Base-by-base conservation (phyloP, 2,888 invertebrate genomes). In the Sinodicranocentrus sp. region DNA sequence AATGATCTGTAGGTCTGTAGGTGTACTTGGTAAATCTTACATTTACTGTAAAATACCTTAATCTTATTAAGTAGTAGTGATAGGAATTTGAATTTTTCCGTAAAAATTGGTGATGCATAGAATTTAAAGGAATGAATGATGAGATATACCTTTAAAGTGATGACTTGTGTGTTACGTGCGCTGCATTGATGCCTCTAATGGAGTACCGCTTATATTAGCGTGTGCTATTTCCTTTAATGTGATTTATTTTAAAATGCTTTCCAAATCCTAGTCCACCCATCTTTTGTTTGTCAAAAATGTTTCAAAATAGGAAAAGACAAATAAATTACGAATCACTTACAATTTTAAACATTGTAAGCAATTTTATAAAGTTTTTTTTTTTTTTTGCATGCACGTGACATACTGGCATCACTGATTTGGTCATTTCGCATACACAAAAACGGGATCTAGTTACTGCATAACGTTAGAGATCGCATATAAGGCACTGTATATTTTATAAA, bases 331-430 rank as follows among this genome's bases (percentile, higher is more conserved):
- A 17, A 17, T 28, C 17, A 68, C 68, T 68, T 68, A 68, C 68
- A 68, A 48, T 68, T 15, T 23, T 17, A 48, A 68, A 48, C 68
- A n/a, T 68, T 68, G 68, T 68, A 68, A 68, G 68, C 25, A 19
- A 5, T n/a, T 26, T 26, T 25, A 21, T 19, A 67, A 21, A 21
- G 33, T 39, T 57, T n/a, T 54, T 28, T 25, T 52, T 33, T 54
- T 17, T 59, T 43, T 59, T 39, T 61, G 73, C 61, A 44, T 21
- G 71, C 65, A 76, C 76, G 76, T 76, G 65, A 76, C 65, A 76
- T 76, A 54, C 33, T 65, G 48, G 8, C 54, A 54, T 71, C 54
- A 44, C 6, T n/a, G n/a, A n/a, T n/a, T n/a, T n/a, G n/a, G n/a
- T n/a, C n/a, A n/a, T n/a, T n/a, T n/a, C n/a, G n/a, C n/a, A n/a